Evolutionary conservation across 1,140 invertebrate species (phyloP).

Genomic region (Archivesica marissinica): DNA sequence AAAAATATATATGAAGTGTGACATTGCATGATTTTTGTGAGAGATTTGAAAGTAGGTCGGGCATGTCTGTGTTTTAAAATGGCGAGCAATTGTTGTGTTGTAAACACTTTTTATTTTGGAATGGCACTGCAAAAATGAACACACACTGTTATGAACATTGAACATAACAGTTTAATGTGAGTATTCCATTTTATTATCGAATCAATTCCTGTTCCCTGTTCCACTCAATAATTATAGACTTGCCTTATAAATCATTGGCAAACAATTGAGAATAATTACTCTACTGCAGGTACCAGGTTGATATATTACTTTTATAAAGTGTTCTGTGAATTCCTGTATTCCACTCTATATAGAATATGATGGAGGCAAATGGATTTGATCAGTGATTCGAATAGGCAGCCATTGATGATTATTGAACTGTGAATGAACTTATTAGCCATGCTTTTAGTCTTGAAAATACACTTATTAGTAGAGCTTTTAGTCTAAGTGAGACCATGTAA

Average conservation of each 20-base stretch:
- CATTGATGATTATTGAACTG: background rate
- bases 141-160: background rate
- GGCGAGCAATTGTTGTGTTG: no score
- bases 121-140: no score
- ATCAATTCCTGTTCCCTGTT: no score
- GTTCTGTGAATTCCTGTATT: background rate
- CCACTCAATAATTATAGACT: no score
- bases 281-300: no score
- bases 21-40: no score
- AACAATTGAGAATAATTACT: no score
- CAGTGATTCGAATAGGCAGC: background rate
- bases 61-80: no score
- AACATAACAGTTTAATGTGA: background rate
- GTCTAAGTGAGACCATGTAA: background rate
- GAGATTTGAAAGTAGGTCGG: no score
- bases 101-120: no score
- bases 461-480: background rate
- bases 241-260: no score
- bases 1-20: no score
- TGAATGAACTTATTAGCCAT: background rate
- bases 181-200: background rate
- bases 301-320: background rate
- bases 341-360: background rate
- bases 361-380: background rate
- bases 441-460: conserved; percentile 19